Evolutionary conservation across 2,888 invertebrate species (phyloP).

Genomic region (Homarus gammarus): DNA sequence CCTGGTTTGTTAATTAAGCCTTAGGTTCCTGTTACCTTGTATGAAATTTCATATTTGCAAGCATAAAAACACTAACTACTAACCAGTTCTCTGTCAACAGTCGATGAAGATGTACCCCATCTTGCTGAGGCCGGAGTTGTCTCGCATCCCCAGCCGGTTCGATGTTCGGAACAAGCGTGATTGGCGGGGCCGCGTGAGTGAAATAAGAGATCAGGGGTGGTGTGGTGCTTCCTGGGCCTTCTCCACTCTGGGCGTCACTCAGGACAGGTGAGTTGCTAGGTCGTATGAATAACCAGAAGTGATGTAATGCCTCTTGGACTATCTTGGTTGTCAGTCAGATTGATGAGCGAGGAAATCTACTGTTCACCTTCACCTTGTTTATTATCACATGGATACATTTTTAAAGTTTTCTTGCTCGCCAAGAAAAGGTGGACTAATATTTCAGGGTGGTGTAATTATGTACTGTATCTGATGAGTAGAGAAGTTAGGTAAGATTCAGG

Average conservation of each 20-base stretch:
- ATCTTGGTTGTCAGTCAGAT: neutral
- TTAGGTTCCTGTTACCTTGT: no score
- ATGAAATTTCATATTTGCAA: no score
- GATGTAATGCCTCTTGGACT: neutral
- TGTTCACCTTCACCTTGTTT: neutral
- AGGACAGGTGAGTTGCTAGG: slow-evolving; percentile 75
- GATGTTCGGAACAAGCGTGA: slow-evolving; percentile 84
- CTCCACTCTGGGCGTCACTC: slow-evolving; percentile 88
- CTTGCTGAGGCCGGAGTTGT: slow-evolving; percentile 82
- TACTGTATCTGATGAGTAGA: no score
- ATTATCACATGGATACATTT: no score
- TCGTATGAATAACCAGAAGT: neutral
- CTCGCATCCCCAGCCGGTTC: slow-evolving; percentile 85
- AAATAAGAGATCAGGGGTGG: slow-evolving; percentile 83
- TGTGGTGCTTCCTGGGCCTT: slow-evolving; percentile 97
- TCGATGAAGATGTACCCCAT: slow-evolving; percentile 77
- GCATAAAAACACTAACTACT: no score
- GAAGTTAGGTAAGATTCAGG: no score
- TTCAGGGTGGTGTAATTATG: no score
- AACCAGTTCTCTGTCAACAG: neutral
- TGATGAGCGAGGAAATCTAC: neutral
- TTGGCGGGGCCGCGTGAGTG: slow-evolving; percentile 88
- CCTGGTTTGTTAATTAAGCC: no score
- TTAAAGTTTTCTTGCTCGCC: no score
- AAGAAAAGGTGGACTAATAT: no score